Evolutionary conservation across 2,888 invertebrate genomes (phyloP), one percentile per base, ranked within the genome.

Genomic region (Phalangium opilio): DNA sequence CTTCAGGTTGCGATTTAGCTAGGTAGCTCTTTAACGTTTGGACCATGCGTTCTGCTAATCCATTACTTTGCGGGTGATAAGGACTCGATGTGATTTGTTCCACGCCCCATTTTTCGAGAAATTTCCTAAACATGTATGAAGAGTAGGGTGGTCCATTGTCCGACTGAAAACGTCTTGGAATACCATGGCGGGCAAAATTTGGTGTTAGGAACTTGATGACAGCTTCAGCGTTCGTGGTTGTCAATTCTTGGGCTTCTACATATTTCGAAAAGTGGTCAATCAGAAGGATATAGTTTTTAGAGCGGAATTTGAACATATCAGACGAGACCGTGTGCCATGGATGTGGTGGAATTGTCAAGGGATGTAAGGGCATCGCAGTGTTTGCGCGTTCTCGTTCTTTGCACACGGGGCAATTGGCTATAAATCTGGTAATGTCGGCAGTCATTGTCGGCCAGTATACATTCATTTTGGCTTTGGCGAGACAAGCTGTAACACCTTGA

Each of bases 221-320:
- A 12, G 47, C 40, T 7, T 20, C 17, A n/a, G 35, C 15, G 15
- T 21, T 40, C 20, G 34, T 43, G 8, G 33, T 7, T 17, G 43
- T 32, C 8, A 43, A 33, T 34, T 33, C 17, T 34, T 44, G 40
- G 11, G 40, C 15, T 15, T 43, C 44, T 17, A 44, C 35, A 40
- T 39, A 48, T 14, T 48, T 48, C 17, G 42, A 36, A 12, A 41
- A 47, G 15, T 47, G 42, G 32, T 47, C 47, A 15, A 42, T 36
- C 8, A 47, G n/a, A 27, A 47, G 21, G 14, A 45, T 27, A 17
- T 45, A 45, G 3, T 33, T 45, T 7, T 15, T 8, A 33, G 34
- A 41, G 3, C 34, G 1, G n/a, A 40, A 14, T 34, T 33, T 32
- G 41, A 45, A 45, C 15, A 45, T 20, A 4, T 41, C 34, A 17